Evolutionary conservation across 2,113 vertebrate species (phyloP).

Genomic region (Pelecanus crispus): DNA sequence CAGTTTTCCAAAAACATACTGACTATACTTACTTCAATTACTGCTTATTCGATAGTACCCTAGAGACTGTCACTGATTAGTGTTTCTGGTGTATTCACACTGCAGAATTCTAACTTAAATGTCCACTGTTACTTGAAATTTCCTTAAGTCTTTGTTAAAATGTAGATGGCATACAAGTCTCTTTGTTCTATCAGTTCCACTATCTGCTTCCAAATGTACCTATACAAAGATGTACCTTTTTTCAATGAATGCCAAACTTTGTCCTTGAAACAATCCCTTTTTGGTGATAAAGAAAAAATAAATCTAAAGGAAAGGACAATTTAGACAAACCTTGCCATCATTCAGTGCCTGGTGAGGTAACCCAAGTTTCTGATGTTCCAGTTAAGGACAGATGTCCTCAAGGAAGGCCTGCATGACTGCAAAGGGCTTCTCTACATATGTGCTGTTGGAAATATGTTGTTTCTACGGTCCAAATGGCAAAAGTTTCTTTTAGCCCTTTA

Average conservation of each 20-base stretch:
- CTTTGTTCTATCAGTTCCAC: background rate
- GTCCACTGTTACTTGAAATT: background rate
- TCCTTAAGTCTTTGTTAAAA: background rate
- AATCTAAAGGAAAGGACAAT: background rate
- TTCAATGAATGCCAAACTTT: background rate
- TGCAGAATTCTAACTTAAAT: background rate
- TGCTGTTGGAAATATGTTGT: background rate
- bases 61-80: background rate
- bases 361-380: background rate
- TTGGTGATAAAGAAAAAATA: background rate
- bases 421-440: background rate
- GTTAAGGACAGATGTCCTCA: background rate
- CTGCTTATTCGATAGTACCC: background rate
- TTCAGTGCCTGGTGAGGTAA: background rate
- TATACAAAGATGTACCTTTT: background rate
- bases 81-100: background rate
- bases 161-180: background rate
- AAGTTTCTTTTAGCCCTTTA: background rate
- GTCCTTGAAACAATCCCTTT: background rate
- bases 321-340: background rate
- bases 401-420: background rate
- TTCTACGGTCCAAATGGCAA: background rate
- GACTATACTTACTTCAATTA: slow-evolving; percentile 34
- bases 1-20: background rate
- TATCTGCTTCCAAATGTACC: background rate